Percentiles rank a stretch among this genome's conserved stretches.
phyloP scores from a whole-genome alignment of 2,888 invertebrate species.

The Folsomia manolachei region DNA sequence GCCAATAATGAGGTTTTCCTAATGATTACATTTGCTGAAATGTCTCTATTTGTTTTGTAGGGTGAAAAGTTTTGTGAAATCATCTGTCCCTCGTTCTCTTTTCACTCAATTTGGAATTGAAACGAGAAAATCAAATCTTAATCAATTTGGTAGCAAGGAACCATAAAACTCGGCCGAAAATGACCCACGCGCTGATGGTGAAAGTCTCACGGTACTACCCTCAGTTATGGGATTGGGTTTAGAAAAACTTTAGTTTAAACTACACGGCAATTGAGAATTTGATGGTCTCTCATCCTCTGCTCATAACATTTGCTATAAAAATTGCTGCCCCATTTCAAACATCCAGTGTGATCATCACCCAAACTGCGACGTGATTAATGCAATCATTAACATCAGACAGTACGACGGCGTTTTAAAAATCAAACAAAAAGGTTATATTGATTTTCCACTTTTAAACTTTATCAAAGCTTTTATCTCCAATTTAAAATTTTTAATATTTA shows the following conservation, averaged over 20 bases:
- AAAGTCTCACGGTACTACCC: slow-evolving; percentile 50
- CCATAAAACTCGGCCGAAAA: slow-evolving; percentile 49
- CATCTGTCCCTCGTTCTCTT: not conserved
- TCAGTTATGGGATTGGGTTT: not conserved
- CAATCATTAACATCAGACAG: too few species aligned
- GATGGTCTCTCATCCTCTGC: too few species aligned
- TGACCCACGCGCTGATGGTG: slow-evolving; percentile 50
- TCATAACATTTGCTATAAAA: too few species aligned
- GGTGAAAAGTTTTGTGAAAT: not conserved
- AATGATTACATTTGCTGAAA: not conserved
- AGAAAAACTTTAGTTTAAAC: not conserved
- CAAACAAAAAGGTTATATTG: too few species aligned
- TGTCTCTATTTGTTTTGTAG: not conserved
- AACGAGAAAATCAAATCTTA: slow-evolving; percentile 50
- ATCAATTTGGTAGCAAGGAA: slow-evolving; percentile 48
- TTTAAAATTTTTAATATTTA: not conserved
- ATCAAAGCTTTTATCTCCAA: not conserved
- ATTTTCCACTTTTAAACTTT: not conserved
- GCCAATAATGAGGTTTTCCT: not conserved
- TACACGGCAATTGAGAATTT: too few species aligned
- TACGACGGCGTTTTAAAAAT: too few species aligned
- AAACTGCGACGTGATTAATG: too few species aligned
- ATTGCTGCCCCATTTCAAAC: too few species aligned
- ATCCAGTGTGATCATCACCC: too few species aligned
- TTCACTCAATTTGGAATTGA: slow-evolving; percentile 39